Percentiles rank a stretch among this genome's conserved stretches.
These are phyloP conservation scores for Pinna nobilis DNA, from an alignment of 1,140 invertebrate genomes.

Conservation along the genomic window DNA sequence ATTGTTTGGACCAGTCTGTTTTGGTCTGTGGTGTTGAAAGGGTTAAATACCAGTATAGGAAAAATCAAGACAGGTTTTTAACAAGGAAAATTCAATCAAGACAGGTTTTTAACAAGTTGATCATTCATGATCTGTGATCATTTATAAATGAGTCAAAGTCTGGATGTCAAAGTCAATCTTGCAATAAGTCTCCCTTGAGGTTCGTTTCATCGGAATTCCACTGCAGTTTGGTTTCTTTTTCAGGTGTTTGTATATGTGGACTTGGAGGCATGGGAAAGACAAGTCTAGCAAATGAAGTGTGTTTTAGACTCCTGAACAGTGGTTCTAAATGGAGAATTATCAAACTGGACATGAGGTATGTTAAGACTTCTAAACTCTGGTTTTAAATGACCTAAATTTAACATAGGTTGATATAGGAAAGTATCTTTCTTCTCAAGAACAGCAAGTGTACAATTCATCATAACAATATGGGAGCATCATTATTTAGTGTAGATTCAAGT, in stretches of 20 bases:
- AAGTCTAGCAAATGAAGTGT: conserved; percentile 33
- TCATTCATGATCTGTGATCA: background rate
- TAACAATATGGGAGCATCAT: too few species aligned
- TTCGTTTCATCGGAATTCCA: background rate
- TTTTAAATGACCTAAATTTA: too few species aligned
- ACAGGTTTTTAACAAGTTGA: too few species aligned
- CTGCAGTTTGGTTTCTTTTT: background rate
- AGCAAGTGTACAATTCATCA: too few species aligned
- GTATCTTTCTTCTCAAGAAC: too few species aligned
- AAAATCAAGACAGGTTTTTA: too few species aligned
- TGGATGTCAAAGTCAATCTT: background rate
- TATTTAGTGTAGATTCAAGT: too few species aligned
- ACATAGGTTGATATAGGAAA: too few species aligned
- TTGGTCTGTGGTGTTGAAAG: too few species aligned
- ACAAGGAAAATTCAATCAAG: too few species aligned
- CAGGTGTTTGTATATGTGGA: conserved; percentile 41
- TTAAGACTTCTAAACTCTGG: background rate
- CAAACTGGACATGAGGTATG: conserved; percentile 31
- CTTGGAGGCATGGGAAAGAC: conserved; percentile 39
- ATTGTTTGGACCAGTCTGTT: too few species aligned
- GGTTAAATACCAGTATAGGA: too few species aligned
- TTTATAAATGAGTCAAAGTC: background rate
- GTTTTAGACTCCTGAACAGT: conserved; percentile 11
- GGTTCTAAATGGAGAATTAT: conserved; percentile 15
- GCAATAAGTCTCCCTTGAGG: background rate